These are phyloP conservation scores for Encarsia formosa DNA, from an alignment of 2,888 invertebrate species.

Conservation along the genomic window DNA sequence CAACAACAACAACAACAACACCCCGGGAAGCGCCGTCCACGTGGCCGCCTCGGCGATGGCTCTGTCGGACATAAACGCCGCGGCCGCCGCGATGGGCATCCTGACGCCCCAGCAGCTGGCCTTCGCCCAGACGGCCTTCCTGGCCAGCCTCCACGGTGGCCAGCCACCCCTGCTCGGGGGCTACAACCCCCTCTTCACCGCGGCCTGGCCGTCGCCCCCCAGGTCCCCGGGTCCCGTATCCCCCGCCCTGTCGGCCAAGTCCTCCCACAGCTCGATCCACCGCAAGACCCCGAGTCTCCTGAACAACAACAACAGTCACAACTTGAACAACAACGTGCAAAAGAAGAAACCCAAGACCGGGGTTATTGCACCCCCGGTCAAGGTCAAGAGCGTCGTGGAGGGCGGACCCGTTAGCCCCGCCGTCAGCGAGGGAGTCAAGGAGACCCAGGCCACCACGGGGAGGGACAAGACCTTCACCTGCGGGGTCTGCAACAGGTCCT, in stretches of 20 bases:
- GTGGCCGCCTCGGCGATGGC: conserved; percentile 53
- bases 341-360: no score
- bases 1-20: conserved; percentile 42
- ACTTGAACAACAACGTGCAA: conserved; percentile 39
- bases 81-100: conserved; percentile 56
- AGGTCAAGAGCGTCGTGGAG: not conserved
- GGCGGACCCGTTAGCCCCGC: conserved; percentile 51
- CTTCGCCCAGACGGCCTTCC: conserved; percentile 52
- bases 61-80: conserved; percentile 56
- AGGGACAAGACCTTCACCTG: conserved; percentile 85
- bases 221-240: conserved; percentile 44
- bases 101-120: conserved; percentile 54
- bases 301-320: conserved; percentile 39
- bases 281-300: conserved; percentile 32
- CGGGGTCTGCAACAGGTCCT: conserved; percentile 80
- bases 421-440: conserved; percentile 45
- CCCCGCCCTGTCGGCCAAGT: conserved; percentile 44
- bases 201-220: conserved; percentile 57
- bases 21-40: no score
- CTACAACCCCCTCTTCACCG: conserved; percentile 61
- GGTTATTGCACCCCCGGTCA: no score
- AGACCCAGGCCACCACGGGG: conserved; percentile 28
- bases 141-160: conserved; percentile 56
- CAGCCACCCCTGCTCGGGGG: conserved; percentile 57
- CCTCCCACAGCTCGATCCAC: not conserved